phyloP scores from a whole-genome alignment of 2,797 vertebrate genomes.

The Eptatretus atami region DNA sequence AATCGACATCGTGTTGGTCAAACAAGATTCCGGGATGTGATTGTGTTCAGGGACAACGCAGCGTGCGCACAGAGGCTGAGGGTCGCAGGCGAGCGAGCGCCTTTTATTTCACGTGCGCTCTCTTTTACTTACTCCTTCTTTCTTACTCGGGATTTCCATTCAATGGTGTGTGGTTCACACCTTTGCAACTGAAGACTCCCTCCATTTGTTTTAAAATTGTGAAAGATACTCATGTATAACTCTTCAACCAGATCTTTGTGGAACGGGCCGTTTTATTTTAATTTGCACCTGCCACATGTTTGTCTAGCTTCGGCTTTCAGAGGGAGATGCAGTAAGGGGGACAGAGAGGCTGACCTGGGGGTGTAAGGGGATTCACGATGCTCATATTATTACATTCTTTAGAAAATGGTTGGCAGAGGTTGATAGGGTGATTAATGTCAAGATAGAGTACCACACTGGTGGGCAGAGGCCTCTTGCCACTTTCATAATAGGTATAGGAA shows the following conservation, averaged over 20 bases:
- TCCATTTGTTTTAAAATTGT: not conserved
- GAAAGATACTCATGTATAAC: slow-evolving; percentile 25
- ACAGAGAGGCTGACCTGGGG: not conserved
- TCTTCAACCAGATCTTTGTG: slow-evolving; percentile 95
- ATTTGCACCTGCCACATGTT: slow-evolving; percentile 99
- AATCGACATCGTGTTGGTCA: slow-evolving; percentile 4
- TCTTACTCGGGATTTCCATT: not conserved
- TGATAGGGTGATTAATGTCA: no score
- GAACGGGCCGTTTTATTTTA: slow-evolving; percentile 78
- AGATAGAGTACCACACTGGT: no score
- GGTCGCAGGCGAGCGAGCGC: no score
- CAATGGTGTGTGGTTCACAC: slow-evolving; percentile 1
- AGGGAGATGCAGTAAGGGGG: not conserved
- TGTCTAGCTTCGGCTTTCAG: slow-evolving; percentile 24
- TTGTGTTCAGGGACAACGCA: not conserved
- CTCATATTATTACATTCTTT: not conserved
- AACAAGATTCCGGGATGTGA: not conserved
- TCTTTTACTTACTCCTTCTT: no score
- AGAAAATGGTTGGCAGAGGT: no score
- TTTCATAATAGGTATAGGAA: not conserved
- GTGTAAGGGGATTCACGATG: not conserved
- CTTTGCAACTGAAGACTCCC: not conserved
- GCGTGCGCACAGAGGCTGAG: no score
- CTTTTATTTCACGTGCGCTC: no score
- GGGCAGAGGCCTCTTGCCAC: no score